Percentiles rank a stretch among this genome's conserved stretches.
phyloP scores from a whole-genome alignment of 2,888 invertebrate species.

The Ornithoptera alexandrae region DNA sequence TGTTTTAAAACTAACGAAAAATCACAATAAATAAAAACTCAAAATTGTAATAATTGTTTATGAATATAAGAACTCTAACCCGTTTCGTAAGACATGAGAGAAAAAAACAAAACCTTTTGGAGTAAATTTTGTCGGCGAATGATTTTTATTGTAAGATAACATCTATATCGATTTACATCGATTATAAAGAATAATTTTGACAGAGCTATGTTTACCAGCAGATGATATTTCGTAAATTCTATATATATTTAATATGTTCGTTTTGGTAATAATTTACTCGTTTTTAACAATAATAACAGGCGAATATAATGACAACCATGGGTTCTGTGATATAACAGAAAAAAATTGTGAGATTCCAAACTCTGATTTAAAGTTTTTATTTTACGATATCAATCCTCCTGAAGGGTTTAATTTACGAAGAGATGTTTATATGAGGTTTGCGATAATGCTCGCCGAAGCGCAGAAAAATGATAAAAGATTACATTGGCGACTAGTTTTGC shows the following conservation, averaged over 20 bases:
- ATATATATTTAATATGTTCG: constrained; percentile 20
- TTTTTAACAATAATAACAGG: constrained; percentile 19
- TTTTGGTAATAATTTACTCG: constrained; percentile 14
- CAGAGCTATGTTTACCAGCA: background rate
- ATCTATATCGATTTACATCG: background rate
- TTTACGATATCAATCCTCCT: constrained; percentile 96
- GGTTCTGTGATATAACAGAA: constrained; percentile 31
- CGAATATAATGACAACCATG: constrained; percentile 27
- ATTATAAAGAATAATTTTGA: background rate
- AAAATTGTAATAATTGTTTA: no score
- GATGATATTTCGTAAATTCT: background rate
- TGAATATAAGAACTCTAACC: no score
- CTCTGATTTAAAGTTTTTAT: constrained; percentile 81
- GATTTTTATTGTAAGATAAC: background rate
- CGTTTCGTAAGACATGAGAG: no score
- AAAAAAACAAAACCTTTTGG: background rate
- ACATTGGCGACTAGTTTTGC: constrained; percentile 87
- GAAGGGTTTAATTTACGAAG: constrained; percentile 98
- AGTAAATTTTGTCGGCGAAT: background rate
- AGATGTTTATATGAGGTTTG: constrained; percentile 97
- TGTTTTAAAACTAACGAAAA: no score
- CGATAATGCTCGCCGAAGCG: constrained; percentile 88
- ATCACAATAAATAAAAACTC: no score
- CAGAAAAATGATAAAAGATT: constrained; percentile 69
- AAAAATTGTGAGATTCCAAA: constrained; percentile 25